phyloP scores from a whole-genome alignment of 1,140 invertebrate genomes.

The Holotrichia oblita region DNA sequence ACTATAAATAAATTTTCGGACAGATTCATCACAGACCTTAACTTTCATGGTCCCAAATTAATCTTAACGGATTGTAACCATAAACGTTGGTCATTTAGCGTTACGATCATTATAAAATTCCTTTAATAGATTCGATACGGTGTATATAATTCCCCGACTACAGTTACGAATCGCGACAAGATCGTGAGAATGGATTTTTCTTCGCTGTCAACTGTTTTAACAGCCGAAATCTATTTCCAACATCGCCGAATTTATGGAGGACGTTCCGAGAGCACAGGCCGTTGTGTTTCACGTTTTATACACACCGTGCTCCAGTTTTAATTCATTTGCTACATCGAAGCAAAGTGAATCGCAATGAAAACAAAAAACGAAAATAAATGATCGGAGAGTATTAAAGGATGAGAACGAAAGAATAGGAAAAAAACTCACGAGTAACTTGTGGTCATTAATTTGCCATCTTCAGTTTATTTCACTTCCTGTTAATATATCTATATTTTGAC shows the following conservation, averaged over 20 bases:
- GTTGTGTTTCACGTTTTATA: conserved; percentile 7
- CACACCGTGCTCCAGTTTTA: neutral
- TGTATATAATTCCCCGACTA: neutral
- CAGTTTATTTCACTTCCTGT: too few relatives aligned
- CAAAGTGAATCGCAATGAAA: neutral
- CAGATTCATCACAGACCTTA: neutral
- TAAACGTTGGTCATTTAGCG: neutral
- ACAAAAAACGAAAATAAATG: too few relatives aligned
- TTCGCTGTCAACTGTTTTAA: neutral
- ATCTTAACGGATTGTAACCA: neutral
- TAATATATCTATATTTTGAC: too few relatives aligned
- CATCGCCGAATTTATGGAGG: neutral
- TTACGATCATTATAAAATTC: conserved; percentile 12
- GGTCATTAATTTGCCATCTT: too few relatives aligned
- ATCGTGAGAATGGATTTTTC: neutral
- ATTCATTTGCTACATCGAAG: neutral
- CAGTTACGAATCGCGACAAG: neutral
- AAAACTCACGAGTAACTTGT: too few relatives aligned
- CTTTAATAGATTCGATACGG: neutral
- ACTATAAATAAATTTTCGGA: too few relatives aligned
- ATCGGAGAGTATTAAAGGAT: too few relatives aligned
- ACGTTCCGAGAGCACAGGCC: neutral
- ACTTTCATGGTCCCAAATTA: too few relatives aligned
- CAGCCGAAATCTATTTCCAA: conserved; percentile 6
- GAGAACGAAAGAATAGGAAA: too few relatives aligned